A percentile compares a stretch with the other conserved stretches of the same genome.
These are phyloP conservation scores for Drosophila aff. DNA, from an alignment of 1,140 invertebrate genomes.

Conservation along the genomic window DNA sequence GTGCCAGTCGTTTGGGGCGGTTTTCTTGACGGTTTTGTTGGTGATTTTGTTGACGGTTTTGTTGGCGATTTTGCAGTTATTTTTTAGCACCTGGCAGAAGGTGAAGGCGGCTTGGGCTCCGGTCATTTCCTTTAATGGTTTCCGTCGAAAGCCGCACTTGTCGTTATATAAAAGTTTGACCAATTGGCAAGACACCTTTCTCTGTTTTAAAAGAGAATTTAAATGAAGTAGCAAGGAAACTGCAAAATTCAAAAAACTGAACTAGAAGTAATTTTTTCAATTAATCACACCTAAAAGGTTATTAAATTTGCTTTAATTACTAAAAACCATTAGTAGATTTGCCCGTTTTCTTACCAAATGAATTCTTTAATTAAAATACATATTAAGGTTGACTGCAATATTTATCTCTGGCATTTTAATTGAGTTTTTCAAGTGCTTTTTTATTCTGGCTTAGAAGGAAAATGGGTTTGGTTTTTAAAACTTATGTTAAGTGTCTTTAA, in stretches of 20 bases:
- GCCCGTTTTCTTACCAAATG: no score
- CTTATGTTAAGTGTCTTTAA: not conserved
- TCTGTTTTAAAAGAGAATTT: not conserved
- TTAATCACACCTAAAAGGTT: not conserved
- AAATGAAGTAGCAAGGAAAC: not conserved
- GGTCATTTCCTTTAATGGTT: constrained; percentile 34
- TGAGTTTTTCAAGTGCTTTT: not conserved
- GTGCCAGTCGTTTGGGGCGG: constrained; percentile 15
- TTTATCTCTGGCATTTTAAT: not conserved
- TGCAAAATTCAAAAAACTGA: not conserved
- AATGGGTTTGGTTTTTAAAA: not conserved
- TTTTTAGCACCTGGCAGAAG: constrained; percentile 27
- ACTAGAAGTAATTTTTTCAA: not conserved
- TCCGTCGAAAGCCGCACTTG: constrained; percentile 30
- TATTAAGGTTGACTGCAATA: not conserved
- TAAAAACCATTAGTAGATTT: not conserved
- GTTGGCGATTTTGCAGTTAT: constrained; percentile 13
- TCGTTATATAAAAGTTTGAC: not conserved
- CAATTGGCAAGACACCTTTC: constrained; percentile 29
- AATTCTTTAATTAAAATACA: not conserved
- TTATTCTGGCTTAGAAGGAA: not conserved
- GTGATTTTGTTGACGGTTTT: constrained; percentile 11
- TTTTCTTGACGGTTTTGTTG: constrained; percentile 15
- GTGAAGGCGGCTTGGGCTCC: constrained; percentile 31
- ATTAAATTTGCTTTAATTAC: not conserved